Base-by-base conservation (phyloP, 2,888 invertebrate species). In the Entomobrya multifasciata region DNA sequence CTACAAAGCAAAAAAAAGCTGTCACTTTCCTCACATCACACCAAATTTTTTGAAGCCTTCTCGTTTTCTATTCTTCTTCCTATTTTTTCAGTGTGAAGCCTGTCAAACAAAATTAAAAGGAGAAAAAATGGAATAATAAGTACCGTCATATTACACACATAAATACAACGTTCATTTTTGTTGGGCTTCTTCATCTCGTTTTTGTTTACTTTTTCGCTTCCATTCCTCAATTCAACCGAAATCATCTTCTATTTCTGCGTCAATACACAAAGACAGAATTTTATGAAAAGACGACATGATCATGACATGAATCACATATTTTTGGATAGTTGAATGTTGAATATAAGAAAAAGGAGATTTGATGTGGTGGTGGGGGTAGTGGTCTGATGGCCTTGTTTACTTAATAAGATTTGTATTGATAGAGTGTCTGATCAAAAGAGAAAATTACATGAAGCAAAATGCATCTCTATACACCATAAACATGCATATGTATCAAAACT, bases 31-130 rank as follows among this genome's bases (percentile, higher is more conserved):
- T 70, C 36, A 44, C 80, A 74, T 52, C 55, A 70, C 80, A 80
- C n/a, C n/a, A n/a, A n/a, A 25, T 52, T 70, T 74, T 27, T 70
- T 80, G 80, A n/a, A 36, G 4, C 36, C 36, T 8, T 36, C 8
- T 36, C 36, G 4, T 8, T 36, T 8, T 36, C 67, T 70, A 67
- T 55, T 30, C 44, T 79, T 62, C 65, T 62, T 60, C 70, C n/a
- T n/a, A n/a, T n/a, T n/a, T n/a, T n/a, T n/a, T n/a, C n/a, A n/a
- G n/a, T n/a, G n/a, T n/a, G n/a, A 74, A 55, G n/a, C n/a, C n/a
- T 74, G 74, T 74, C 74, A 74, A 74, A 74, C 74, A 74, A 74
- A 74, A 74, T 74, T 74, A 74, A 55, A 74, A 55, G 30, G 74
- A 74, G 30, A 55, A 74, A 74, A 74, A 17, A 11, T 10, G 25